phyloP scores from a whole-genome alignment of 1,140 invertebrate species.

The Physella acuta region DNA sequence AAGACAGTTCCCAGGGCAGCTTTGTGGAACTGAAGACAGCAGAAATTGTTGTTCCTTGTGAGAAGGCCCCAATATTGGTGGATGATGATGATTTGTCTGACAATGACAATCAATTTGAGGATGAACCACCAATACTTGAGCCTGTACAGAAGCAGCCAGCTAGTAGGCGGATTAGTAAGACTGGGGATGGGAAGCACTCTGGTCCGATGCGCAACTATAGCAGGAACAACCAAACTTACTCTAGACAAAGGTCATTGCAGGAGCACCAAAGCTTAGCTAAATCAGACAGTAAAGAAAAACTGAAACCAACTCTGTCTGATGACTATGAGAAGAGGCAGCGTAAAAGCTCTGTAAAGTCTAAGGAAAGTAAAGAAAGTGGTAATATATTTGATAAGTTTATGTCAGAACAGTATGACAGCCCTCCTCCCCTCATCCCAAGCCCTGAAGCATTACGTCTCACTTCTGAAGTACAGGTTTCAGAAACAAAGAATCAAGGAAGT shows the following conservation, averaged over 20 bases:
- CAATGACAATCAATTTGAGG: background rate
- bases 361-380: background rate
- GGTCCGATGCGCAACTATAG: background rate
- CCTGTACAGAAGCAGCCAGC: constrained; percentile 1
- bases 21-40: background rate
- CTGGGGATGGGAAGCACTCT: background rate
- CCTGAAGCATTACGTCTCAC: background rate
- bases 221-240: background rate
- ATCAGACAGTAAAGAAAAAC: background rate
- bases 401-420: background rate
- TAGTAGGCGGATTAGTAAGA: background rate
- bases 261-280: background rate
- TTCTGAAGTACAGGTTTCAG: background rate
- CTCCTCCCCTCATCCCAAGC: constrained; percentile 17
- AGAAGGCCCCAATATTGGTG: constrained; percentile 9
- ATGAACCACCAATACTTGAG: constrained; percentile 17
- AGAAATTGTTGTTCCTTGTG: background rate
- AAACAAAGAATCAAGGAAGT: background rate
- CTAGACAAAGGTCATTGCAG: background rate
- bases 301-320: background rate
- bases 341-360: background rate
- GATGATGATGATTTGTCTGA: constrained; percentile 17
- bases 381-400: constrained; percentile 19
- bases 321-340: background rate
- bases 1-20: background rate